Percentiles rank a stretch among this genome's conserved stretches.
These are phyloP conservation scores for Drosophila tsacasi DNA, from an alignment of 1,140 invertebrate species.

Conservation along the genomic window DNA sequence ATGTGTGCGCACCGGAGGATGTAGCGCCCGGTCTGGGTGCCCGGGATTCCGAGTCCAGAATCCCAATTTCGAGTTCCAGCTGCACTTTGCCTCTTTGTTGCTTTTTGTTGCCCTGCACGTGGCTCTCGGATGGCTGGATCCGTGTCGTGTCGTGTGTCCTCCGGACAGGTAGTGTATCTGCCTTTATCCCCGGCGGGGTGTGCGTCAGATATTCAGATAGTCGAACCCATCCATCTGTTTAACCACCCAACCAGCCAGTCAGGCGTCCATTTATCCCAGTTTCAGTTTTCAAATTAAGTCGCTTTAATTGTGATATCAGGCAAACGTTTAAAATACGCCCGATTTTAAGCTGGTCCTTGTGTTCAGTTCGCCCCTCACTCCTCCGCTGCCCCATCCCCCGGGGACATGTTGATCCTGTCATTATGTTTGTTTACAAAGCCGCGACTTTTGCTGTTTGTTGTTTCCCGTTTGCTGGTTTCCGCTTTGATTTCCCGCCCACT, in stretches of 20 bases:
- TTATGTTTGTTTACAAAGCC: slow-evolving; percentile 79
- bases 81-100: slow-evolving; percentile 79
- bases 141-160: slow-evolving; percentile 35
- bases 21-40: slow-evolving; percentile 9
- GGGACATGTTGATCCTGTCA: slow-evolving; percentile 74
- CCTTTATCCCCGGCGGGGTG: slow-evolving; percentile 62
- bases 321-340: slow-evolving; percentile 72
- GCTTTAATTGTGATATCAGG: slow-evolving; percentile 84
- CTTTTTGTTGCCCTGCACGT: slow-evolving; percentile 62
- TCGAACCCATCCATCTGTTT: slow-evolving; percentile 21
- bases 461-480: slow-evolving; percentile 68
- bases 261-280: slow-evolving; percentile 26
- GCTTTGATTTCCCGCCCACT: slow-evolving; percentile 58
- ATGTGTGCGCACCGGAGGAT: slow-evolving; percentile 50
- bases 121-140: slow-evolving; percentile 52
- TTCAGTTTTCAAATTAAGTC: slow-evolving; percentile 83
- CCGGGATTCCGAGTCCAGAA: slow-evolving; percentile 9
- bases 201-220: slow-evolving; percentile 10
- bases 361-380: slow-evolving; percentile 1
- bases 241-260: slow-evolving; percentile 5
- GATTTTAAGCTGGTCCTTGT: slow-evolving; percentile 63
- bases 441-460: slow-evolving; percentile 75
- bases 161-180: slow-evolving; percentile 61
- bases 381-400: slow-evolving; percentile 1
- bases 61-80: slow-evolving; percentile 45